phyloP scores from a whole-genome alignment of 2,888 invertebrate species.

The Chloroclysta siterata region DNA sequence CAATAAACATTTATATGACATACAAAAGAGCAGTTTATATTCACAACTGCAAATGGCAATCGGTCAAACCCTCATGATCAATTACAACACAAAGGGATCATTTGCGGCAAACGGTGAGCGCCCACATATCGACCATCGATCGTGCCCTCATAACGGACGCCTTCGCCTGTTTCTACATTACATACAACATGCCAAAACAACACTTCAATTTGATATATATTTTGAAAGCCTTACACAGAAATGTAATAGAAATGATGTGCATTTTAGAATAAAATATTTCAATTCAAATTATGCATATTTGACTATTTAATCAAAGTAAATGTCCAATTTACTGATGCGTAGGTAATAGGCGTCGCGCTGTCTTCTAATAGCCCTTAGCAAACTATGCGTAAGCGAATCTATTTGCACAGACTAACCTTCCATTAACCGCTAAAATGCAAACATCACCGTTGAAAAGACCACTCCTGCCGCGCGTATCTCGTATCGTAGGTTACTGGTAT shows the following conservation, averaged over 20 bases:
- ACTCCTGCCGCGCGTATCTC: slow-evolving; percentile 67
- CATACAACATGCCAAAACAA: slow-evolving; percentile 20
- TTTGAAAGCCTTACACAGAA: too few relatives aligned
- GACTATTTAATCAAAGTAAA: too few relatives aligned
- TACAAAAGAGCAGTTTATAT: slow-evolving; percentile 49
- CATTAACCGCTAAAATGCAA: slow-evolving; percentile 72
- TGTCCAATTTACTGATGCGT: neutral
- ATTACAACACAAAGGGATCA: slow-evolving; percentile 79
- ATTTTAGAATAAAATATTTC: too few relatives aligned
- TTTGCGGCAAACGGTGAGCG: slow-evolving; percentile 65
- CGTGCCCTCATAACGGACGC: slow-evolving; percentile 75
- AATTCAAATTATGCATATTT: too few relatives aligned
- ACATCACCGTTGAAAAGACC: slow-evolving; percentile 65
- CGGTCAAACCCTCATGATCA: slow-evolving; percentile 74
- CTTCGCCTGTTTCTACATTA: slow-evolving; percentile 53
- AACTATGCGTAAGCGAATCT: slow-evolving; percentile 42
- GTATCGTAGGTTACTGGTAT: slow-evolving; percentile 54
- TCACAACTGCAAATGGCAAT: slow-evolving; percentile 75
- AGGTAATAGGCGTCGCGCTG: slow-evolving; percentile 12
- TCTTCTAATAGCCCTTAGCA: slow-evolving; percentile 28
- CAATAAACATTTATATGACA: slow-evolving; percentile 47
- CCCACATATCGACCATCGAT: slow-evolving; percentile 79
- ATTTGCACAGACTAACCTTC: slow-evolving; percentile 62
- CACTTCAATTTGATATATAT: neutral
- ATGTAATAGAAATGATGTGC: too few relatives aligned